Evolutionary conservation across 2,888 invertebrate genomes (phyloP).

Genomic region (Dolomedes plantarius): DNA sequence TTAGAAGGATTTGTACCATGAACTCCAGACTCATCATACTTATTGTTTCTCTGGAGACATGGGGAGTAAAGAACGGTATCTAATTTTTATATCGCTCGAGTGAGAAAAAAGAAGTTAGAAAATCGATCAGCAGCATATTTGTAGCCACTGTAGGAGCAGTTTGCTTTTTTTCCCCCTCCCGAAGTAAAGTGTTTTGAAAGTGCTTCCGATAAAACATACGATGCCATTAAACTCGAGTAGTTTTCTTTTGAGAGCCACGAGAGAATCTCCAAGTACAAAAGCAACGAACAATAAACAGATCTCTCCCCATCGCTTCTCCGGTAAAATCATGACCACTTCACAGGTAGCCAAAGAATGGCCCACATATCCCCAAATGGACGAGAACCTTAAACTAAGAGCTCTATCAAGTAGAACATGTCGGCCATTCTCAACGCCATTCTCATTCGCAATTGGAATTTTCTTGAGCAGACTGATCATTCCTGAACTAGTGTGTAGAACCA

Average conservation of each 20-base stretch:
- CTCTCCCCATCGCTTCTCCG: neutral
- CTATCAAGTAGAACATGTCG: constrained; percentile 30
- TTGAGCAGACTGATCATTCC: constrained; percentile 4
- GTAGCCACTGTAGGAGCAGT: neutral
- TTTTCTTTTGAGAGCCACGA: constrained; percentile 1
- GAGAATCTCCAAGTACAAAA: neutral
- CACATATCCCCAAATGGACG: constrained; percentile 21
- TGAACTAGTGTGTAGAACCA: neutral
- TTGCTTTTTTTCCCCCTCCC: neutral
- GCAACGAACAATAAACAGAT: constrained; percentile 9
- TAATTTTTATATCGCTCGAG: neutral
- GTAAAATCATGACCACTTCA: neutral
- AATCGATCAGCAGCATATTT: neutral
- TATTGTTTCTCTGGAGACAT: too few species aligned
- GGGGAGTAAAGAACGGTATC: too few species aligned
- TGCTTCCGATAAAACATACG: neutral
- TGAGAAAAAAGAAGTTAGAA: neutral
- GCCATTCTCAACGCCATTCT: constrained; percentile 23
- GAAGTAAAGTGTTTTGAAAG: neutral
- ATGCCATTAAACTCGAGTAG: constrained; percentile 4
- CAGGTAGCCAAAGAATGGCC: constrained; percentile 6
- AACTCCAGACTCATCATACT: too few species aligned
- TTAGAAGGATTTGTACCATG: too few species aligned
- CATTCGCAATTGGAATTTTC: constrained; percentile 18
- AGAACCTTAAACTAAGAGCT: constrained; percentile 18